A percentile compares a stretch with the other conserved stretches of the same genome.
Conservation (phyloP, 2,888 invertebrate species). For the Pristionchus entomophagus region DNA sequence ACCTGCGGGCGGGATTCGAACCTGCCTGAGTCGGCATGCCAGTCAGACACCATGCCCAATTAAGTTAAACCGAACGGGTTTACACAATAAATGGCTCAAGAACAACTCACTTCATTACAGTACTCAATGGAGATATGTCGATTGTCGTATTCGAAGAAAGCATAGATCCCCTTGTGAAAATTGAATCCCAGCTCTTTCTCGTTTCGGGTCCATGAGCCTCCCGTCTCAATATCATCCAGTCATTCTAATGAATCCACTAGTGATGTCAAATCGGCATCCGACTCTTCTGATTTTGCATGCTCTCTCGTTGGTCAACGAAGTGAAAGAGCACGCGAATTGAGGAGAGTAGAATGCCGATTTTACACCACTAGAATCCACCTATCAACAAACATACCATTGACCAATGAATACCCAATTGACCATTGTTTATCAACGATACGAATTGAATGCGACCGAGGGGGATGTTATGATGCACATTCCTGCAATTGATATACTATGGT, state of each 20-base stretch:
- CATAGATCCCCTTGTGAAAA: not conserved
- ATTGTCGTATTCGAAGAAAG: not conserved
- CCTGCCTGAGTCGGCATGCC: no score
- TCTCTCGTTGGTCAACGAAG: no score
- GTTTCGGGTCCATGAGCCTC: not conserved
- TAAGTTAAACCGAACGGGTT: not conserved
- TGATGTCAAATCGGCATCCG: no score
- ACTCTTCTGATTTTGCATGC: no score
- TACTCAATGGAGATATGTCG: not conserved
- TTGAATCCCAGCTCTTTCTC: not conserved
- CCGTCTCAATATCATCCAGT: not conserved
- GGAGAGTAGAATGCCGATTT: no score
- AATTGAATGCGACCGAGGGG: not conserved
- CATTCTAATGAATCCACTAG: no score
- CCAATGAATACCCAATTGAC: not conserved
- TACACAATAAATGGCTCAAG: no score
- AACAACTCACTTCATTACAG: not conserved
- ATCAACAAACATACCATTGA: not conserved
- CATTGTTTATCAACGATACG: not conserved
- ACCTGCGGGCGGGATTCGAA: no score
- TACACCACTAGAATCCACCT: no score
- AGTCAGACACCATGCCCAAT: not conserved
- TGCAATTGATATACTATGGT: not conserved
- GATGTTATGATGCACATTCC: not conserved
- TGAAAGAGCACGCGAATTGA: no score